Conservation (phyloP, 2,113 vertebrate genomes). For the Tauraco erythrolophus region DNA sequence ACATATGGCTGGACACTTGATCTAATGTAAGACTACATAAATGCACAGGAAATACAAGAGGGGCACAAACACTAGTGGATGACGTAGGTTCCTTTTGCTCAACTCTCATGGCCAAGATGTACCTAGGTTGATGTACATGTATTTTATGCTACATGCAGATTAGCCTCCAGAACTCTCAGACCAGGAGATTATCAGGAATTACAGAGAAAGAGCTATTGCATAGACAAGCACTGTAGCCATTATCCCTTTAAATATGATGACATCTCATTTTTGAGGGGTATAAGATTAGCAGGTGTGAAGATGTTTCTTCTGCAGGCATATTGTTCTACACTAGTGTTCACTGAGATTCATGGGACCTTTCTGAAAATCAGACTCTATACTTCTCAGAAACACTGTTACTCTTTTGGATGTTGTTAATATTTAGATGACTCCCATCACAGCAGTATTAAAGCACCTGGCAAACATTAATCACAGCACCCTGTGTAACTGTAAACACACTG, state of each 20-base stretch:
- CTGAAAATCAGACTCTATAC: background rate
- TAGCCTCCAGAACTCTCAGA: background rate
- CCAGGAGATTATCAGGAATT: background rate
- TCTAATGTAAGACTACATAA: background rate
- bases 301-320: background rate
- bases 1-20: rapidly evolving
- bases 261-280: background rate
- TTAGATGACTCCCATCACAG: background rate
- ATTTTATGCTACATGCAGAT: background rate
- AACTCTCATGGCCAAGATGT: background rate
- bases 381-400: background rate
- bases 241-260: background rate
- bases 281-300: background rate
- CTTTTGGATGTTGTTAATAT: background rate
- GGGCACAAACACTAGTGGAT: background rate
- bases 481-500: background rate
- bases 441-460: background rate
- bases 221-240: background rate
- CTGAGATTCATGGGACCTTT: background rate
- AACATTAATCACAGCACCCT: background rate
- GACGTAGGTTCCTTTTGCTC: background rate
- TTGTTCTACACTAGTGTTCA: background rate
- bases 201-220: background rate
- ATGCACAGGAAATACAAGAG: background rate
- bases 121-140: background rate